Conservation (phyloP, 1,140 invertebrate genomes). For the Nephotettix cincticeps region DNA sequence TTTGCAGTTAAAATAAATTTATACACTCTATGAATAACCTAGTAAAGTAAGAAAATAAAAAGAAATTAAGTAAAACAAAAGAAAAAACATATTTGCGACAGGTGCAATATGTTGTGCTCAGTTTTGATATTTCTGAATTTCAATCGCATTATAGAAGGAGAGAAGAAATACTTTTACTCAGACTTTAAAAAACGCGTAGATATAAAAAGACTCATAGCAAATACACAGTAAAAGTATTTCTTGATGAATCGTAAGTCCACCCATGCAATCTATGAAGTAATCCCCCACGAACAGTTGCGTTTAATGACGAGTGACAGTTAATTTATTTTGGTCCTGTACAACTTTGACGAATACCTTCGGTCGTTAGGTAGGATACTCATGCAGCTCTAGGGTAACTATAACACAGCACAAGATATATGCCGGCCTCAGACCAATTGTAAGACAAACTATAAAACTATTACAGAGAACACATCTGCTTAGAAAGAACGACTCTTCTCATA, state of each 20-base stretch:
- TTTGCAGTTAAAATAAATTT: neutral
- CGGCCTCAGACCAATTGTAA: constrained; percentile 17
- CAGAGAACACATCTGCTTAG: constrained; percentile 17
- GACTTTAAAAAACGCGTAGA: constrained; percentile 15
- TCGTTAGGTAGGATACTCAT: neutral
- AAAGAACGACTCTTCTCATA: constrained; percentile 8
- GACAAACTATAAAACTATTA: constrained; percentile 19
- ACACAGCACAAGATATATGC: constrained; percentile 1
- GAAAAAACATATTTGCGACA: neutral
- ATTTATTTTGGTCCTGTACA: constrained; percentile 13
- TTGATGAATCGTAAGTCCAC: neutral
- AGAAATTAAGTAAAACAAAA: neutral
- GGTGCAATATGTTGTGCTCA: constrained; percentile 9
- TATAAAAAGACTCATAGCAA: constrained; percentile 21
- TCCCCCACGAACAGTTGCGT: neutral
- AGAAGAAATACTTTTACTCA: constrained; percentile 21
- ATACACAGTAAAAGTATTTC: constrained; percentile 20
- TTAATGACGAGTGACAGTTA: constrained; percentile 2
- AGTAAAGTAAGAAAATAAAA: neutral
- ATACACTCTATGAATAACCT: neutral
- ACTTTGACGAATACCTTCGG: neutral
- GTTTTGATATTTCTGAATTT: neutral
- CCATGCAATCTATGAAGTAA: neutral
- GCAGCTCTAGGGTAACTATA: neutral
- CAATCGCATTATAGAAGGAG: neutral